Evolutionary conservation across 2,888 invertebrate species (phyloP), one percentile per base, ranked within the genome.

Genomic region (Cheilosia variabilis): DNA sequence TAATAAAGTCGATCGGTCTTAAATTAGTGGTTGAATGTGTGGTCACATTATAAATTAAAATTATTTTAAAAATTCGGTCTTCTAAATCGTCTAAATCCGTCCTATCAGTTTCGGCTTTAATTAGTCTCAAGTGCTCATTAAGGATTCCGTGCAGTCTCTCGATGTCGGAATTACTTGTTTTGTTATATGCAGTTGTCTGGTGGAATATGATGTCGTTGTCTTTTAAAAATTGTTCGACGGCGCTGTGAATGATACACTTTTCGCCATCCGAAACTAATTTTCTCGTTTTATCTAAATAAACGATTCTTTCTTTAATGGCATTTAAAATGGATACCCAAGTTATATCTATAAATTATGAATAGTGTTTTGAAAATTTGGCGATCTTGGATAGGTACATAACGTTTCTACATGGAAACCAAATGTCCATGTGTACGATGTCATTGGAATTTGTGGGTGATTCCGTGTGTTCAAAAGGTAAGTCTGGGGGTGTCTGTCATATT

Each of bases 301-400:
- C n/a, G 15, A 58, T 66, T 47, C 75, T 65, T 41, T 50, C 37
- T 41, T 57, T 66, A 34, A 75, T 4, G 3, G 58, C 58, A 4
- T 31, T 41, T 17, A 66, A 19, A 24, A 73, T 58, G 6, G 66
- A 76, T 6, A 76, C 22, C 52, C 76, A 76, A 4, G 76, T 68
- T 60, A 53, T 41, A 37, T 66, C 76, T 2, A 22, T 58, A 34
- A 63, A 43, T 22, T 41, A 31, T 72, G 71, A 4, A 60, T 52
- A 52, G 15, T 81, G 53, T 52, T 69, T 75, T 9, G 50, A 52
- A 37, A 76, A 71, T 55, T 66, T 76, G 19, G 66, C 76, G 7
- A 76, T 71, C 3, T 31, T 60, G 19, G 52, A 65, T 58, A 81
- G n/a, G n/a, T 62, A 77, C 60, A 63, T 63, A 5, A 31, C 13